Evolutionary conservation across 2,797 vertebrate species (phyloP).

Genomic region (Tangara arthus): DNA sequence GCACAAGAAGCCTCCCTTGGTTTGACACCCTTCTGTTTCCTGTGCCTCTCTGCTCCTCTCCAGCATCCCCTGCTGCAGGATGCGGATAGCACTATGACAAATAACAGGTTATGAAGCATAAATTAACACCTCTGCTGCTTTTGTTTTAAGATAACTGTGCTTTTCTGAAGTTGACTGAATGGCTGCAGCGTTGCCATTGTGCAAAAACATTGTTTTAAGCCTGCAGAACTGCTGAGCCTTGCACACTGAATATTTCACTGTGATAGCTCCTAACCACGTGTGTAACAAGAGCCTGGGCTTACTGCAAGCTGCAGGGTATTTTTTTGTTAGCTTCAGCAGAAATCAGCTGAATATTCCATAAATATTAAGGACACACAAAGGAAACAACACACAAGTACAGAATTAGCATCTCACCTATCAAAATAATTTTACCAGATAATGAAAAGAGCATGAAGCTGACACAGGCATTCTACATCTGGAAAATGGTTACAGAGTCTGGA

Average conservation of each 20-base stretch:
- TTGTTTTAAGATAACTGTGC: background rate
- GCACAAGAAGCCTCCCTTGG: background rate
- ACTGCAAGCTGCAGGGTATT: background rate
- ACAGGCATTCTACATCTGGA: background rate
- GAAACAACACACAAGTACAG: background rate
- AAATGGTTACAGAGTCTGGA: background rate
- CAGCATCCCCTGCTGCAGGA: background rate
- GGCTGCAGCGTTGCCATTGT: background rate
- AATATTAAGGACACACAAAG: conserved; percentile 31
- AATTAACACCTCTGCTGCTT: background rate
- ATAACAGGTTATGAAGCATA: background rate
- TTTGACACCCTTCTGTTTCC: background rate
- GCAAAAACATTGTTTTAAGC: conserved; percentile 6
- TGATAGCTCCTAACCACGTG: background rate
- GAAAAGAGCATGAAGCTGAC: conserved; percentile 9
- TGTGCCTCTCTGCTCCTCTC: background rate
- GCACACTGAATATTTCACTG: conserved; percentile 25
- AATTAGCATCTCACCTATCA: conserved; percentile 20
- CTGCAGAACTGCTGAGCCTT: background rate
- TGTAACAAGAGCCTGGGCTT: background rate
- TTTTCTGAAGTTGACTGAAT: conserved; percentile 1
- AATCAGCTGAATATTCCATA: conserved; percentile 6
- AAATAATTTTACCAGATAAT: conserved; percentile 38
- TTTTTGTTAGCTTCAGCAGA: conserved; percentile 53
- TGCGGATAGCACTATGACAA: background rate